phyloP scores from a whole-genome alignment of 2,888 invertebrate species.

The Caenorhabditis wallacei region DNA sequence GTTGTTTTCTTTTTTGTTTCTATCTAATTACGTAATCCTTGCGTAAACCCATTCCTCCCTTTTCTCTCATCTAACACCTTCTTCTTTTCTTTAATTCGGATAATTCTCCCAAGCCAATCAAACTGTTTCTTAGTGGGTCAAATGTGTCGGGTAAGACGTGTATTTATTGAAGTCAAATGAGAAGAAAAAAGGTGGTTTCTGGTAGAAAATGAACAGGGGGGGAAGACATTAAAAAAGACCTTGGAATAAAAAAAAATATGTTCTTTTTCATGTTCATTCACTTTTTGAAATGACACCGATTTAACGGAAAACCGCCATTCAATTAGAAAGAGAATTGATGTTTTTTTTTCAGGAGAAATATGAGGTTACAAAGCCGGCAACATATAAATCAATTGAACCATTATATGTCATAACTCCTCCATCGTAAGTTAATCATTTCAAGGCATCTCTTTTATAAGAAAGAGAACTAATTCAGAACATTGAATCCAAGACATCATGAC shows the following conservation, averaged over 20 bases:
- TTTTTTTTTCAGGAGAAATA: constrained; percentile 74
- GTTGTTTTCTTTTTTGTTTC: no score
- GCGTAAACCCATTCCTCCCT: constrained; percentile 15
- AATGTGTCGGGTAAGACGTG: constrained; percentile 30
- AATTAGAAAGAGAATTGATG: no score
- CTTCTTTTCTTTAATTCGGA: constrained; percentile 7
- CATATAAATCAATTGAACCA: constrained; percentile 82
- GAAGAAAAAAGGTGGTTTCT: constrained; percentile 5
- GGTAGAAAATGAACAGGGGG: background rate
- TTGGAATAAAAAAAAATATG: background rate
- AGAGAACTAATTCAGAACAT: constrained; percentile 44
- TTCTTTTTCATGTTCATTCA: constrained; percentile 21
- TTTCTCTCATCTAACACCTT: constrained; percentile 10
- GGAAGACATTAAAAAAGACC: constrained; percentile 48
- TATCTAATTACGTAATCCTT: background rate
- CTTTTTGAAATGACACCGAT: constrained; percentile 30
- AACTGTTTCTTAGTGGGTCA: constrained; percentile 65
- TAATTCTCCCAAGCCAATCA: constrained; percentile 60
- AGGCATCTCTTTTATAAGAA: no score
- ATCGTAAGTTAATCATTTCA: constrained; percentile 54
- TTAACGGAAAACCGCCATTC: constrained; percentile 27
- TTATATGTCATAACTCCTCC: constrained; percentile 82
- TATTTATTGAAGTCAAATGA: background rate
- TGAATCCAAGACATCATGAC: constrained; percentile 65
- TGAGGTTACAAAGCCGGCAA: constrained; percentile 79